Evolutionary conservation across 2,113 vertebrate species (phyloP).

Genomic region (Oxyruncus cristatus): DNA sequence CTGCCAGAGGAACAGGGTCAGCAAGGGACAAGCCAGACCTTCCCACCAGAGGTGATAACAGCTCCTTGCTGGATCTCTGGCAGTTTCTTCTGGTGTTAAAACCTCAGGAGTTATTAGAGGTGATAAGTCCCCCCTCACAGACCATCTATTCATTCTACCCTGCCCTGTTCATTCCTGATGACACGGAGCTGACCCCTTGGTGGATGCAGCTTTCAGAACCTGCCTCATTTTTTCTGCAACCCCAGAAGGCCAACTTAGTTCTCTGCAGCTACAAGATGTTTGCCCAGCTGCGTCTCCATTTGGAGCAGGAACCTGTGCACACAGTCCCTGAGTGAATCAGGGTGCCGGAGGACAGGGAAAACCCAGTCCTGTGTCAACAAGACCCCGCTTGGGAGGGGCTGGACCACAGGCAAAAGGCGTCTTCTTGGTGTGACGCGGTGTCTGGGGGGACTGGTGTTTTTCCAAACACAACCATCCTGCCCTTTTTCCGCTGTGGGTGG

Average conservation of each 20-base stretch:
- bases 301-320: neutral
- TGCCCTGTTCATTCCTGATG: neutral
- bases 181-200: neutral
- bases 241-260: neutral
- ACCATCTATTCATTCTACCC: neutral
- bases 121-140: neutral
- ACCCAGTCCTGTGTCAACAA: neutral
- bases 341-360: neutral
- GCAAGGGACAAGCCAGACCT: neutral
- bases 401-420: fast-evolving
- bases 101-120: neutral
- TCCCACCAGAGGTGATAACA: neutral
- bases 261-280: neutral
- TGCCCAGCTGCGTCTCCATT: neutral
- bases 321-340: neutral
- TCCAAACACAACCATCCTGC: neutral
- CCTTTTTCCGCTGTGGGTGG: neutral
- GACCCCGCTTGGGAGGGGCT: fast-evolving
- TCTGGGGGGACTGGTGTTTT: neutral
- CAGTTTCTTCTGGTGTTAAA: neutral
- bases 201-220: neutral
- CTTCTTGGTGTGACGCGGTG: neutral
- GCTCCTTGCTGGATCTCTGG: slow-evolving; percentile 1
- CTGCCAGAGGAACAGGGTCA: neutral
- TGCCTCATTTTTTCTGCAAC: neutral